Conservation (phyloP, 1,140 invertebrate species). For the Saccostrea glomerata region DNA sequence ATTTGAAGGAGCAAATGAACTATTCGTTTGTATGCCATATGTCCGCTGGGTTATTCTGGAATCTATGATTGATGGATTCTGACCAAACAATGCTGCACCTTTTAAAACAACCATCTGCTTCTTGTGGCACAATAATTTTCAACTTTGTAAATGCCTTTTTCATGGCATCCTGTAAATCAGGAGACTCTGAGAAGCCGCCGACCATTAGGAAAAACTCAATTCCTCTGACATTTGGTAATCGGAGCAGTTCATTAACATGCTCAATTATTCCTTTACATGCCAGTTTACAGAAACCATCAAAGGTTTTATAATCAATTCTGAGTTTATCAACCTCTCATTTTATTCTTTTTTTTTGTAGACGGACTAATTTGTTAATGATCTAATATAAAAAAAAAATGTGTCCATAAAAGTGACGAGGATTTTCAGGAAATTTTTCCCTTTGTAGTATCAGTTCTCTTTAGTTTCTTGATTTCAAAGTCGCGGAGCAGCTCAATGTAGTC, state of each 20-base stretch:
- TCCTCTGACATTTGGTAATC: not conserved
- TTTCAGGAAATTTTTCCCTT: not conserved
- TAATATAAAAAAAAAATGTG: not conserved
- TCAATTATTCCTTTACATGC: slow-evolving; percentile 23
- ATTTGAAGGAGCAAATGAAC: slow-evolving; percentile 13
- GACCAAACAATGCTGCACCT: too few relatives aligned
- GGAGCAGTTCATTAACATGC: slow-evolving; percentile 39
- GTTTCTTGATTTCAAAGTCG: slow-evolving; percentile 45
- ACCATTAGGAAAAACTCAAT: slow-evolving; percentile 50
- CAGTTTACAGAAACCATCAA: slow-evolving; percentile 46
- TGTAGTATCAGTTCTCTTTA: not conserved
- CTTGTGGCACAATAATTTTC: not conserved
- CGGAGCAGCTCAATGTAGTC: slow-evolving; percentile 24
- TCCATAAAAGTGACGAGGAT: not conserved
- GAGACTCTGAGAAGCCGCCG: slow-evolving; percentile 59
- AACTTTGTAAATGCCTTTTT: not conserved
- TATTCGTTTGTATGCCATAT: slow-evolving; percentile 28
- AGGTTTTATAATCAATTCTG: not conserved
- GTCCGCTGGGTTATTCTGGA: slow-evolving; percentile 42
- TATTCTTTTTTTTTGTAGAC: not conserved
- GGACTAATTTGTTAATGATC: not conserved
- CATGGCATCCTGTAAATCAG: slow-evolving; percentile 41
- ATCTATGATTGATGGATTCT: too few relatives aligned
- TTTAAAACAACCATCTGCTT: too few relatives aligned
- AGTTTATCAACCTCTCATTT: slow-evolving; percentile 27